phyloP scores from a whole-genome alignment of 2,797 vertebrate species.

The Lutjanus argentimaculatus region DNA sequence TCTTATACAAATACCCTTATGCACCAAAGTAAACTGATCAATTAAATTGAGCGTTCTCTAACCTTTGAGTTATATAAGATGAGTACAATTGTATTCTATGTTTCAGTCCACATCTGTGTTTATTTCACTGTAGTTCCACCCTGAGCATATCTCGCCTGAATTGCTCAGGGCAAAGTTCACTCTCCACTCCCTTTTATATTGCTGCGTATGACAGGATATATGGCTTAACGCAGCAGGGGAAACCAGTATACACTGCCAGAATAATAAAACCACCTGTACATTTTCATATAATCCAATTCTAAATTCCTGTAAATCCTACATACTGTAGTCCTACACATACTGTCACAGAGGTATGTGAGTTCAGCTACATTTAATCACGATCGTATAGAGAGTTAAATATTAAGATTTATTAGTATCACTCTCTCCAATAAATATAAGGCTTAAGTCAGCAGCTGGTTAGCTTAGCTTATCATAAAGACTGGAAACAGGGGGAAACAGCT shows the following conservation, averaged over 20 bases:
- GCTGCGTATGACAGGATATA: constrained; percentile 18
- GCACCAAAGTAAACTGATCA: constrained; percentile 49
- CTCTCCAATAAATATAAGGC: not conserved
- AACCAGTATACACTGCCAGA: not conserved
- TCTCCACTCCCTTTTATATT: constrained; percentile 48
- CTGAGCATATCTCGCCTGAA: constrained; percentile 11
- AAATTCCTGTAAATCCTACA: not conserved
- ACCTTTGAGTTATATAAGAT: constrained; percentile 19
- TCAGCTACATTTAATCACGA: not conserved
- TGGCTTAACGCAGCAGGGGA: constrained; percentile 9
- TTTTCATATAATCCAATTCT: not conserved
- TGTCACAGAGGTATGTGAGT: not conserved
- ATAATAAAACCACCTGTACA: constrained; percentile 26
- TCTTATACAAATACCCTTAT: constrained; percentile 34
- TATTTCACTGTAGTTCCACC: constrained; percentile 30
- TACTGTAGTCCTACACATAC: not conserved
- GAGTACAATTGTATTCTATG: constrained; percentile 3
- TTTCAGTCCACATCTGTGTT: constrained; percentile 49
- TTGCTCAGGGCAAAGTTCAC: constrained; percentile 57
- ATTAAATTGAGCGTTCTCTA: constrained; percentile 20
- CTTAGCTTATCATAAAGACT: constrained; percentile 14
- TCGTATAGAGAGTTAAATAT: not conserved
- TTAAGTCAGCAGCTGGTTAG: not conserved
- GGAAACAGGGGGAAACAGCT: not conserved
- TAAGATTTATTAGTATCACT: not conserved